Base-by-base conservation (phyloP, 2,888 invertebrate genomes). In the Eueremaeus valkanovi region DNA sequence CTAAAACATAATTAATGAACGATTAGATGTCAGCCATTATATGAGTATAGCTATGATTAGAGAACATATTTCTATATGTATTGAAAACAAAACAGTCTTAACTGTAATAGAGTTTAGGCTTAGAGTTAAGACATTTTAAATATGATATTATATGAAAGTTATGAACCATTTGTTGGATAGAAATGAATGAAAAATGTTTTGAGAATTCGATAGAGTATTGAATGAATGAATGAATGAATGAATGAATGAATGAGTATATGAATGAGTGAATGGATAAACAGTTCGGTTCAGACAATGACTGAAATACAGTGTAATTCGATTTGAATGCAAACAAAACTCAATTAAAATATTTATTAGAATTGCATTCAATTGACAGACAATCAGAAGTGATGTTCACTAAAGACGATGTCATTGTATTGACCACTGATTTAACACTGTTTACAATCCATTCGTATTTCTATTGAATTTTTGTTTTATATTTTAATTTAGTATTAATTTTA, bases 101-200 rank as follows among this genome's bases (percentile, higher is more conserved):
- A 66, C 63, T 36, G 21, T 21, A 0, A n/a, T 1, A 21, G 21
- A n/a, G 11, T 36, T 66, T n/a, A 21, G 13, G 63, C n/a, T 18
- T n/a, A 36, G n/a, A 63, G 33, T 66, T 66, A 66, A 66, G 36
- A 66, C 63, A 66, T n/a, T 66, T 36, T 40, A 36, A n/a, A n/a
- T 5, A 18, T 11, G 8, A 13, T 18, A 31, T 16, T 31, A 3
- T 31, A 2, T 16, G 58, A 31, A 58, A 58, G 13, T 29, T 58
- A 31, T 29, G 29, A 31, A 18, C 3, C 58, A 16, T 58, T 58
- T 58, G 13, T 29, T 18, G 2, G 16, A 11, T 1, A 3, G 29
- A 18, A 58, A 29, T 55, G 55, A 58, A 21, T 29, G 24, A 29
- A 18, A 58, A 58, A 58, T n/a, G n/a, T n/a, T n/a, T n/a, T n/a